phyloP scores from a whole-genome alignment of 2,888 invertebrate genomes.

The Agrotis clavis region DNA sequence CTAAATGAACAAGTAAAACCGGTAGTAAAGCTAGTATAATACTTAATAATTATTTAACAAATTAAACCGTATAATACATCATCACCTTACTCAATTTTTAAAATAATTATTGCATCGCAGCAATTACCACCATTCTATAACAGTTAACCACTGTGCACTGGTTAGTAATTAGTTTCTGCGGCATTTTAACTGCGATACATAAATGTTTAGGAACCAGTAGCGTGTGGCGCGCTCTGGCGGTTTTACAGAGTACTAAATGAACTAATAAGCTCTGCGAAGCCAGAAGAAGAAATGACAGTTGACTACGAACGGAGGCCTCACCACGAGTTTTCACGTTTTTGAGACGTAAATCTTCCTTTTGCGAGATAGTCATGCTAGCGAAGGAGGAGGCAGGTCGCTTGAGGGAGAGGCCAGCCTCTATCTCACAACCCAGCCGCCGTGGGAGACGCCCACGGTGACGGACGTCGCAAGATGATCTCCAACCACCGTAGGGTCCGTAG shows the following conservation, averaged over 20 bases:
- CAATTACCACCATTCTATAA: conserved; percentile 30
- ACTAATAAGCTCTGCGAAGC: conserved; percentile 22
- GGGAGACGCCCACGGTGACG: no score
- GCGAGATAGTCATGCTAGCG: no score
- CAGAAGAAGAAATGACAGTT: conserved; percentile 22
- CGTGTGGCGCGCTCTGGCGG: conserved; percentile 35
- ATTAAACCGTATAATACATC: neutral
- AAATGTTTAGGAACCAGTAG: conserved; percentile 18
- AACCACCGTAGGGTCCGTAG: no score
- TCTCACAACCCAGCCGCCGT: no score
- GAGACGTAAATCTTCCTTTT: no score
- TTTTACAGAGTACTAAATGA: conserved; percentile 35
- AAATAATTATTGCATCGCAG: neutral
- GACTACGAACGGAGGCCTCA: neutral
- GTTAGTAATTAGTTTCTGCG: conserved; percentile 45
- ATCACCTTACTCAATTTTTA: conserved; percentile 6
- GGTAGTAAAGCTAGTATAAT: no score
- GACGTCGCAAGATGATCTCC: no score
- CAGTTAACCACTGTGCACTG: conserved; percentile 22
- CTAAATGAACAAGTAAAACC: no score
- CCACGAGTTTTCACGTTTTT: no score
- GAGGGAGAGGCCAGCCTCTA: no score
- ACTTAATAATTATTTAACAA: no score
- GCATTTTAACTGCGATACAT: conserved; percentile 35
- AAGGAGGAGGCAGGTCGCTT: no score